Evolutionary conservation across 2,888 invertebrate genomes (phyloP).

Genomic region (Seira ritae): DNA sequence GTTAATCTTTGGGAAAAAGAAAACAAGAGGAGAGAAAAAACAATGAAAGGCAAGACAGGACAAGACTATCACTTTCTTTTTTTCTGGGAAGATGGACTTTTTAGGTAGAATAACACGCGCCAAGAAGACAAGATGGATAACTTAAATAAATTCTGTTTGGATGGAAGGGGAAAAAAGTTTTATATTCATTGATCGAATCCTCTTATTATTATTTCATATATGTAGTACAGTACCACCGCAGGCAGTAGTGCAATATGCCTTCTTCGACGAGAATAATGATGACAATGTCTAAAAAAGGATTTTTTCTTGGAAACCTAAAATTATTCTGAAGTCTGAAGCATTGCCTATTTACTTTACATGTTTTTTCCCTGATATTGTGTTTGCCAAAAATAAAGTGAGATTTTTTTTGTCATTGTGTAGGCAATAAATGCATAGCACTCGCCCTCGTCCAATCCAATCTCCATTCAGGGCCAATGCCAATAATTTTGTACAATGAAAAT

Average conservation of each 20-base stretch:
- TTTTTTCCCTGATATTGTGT: no score
- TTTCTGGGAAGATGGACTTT: constrained; percentile 48
- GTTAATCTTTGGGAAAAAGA: constrained; percentile 69
- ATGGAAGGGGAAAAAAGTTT: neutral
- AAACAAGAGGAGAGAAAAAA: constrained; percentile 62
- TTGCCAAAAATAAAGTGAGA: no score
- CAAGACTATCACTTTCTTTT: constrained; percentile 30
- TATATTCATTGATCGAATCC: neutral
- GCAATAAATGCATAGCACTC: neutral
- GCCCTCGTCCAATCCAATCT: no score
- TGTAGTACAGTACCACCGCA: no score
- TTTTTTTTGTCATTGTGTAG: neutral
- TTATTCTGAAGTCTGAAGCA: no score
- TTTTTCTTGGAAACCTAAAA: no score
- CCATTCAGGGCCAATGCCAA: no score
- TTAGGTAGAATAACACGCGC: no score
- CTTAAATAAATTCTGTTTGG: neutral
- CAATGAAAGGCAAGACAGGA: constrained; percentile 9
- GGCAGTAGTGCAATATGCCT: no score
- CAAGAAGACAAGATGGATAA: neutral
- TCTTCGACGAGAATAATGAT: neutral
- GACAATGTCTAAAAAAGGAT: neutral
- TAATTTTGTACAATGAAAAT: no score
- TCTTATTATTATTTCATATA: no score
- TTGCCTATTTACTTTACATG: neutral